Base-by-base conservation (phyloP, 64 coral and sea anemone genomes). In the Stylophora pistillata region DNA sequence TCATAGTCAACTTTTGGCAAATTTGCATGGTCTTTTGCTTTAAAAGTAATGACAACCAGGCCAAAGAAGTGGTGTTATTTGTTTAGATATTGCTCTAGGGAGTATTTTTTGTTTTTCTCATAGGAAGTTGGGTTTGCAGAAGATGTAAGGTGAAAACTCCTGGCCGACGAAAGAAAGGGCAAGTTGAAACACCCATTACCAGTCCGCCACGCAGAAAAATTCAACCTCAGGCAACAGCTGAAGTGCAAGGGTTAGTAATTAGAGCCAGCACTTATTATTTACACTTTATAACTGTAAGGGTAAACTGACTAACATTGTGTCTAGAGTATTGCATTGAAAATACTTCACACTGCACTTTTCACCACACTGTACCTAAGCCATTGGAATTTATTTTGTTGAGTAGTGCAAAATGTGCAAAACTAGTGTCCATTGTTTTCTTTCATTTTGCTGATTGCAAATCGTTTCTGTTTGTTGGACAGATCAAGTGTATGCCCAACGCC, bases 141-240 rank as follows among this genome's bases (percentile, higher is more conserved):
- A 69, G 88, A 72, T 98, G 96, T 34, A 98, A 91, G 52, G 91
- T 93, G 17, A 98, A 98, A 88, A 94, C 96, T 58, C 93, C 96
- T 66, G 92, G 92, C 13, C 86, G 93, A 32, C 89, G 92, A 82
- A 98, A 88, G 53, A 98, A 92, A 74, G 92, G 94, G 26, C 91
- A 93, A 1, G 56, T 93, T 53, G 94, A 96, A 33, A 92, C 94
- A 58, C 91, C 92, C 27, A 88, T 98, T 16, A 93, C 91, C 27
- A 98, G 92, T 9, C 96, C 96, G 52, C 96, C 96, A 23, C 88
- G 96, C 83, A 88, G 96, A 56, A 98, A 98, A 76, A 98, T 98
- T 74, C 96, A 98, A 75, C 96, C 92, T 28, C 96, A 94, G 9
- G 85, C 92, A 55, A 89, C 89, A 54, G 94, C 80, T 37, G 80